A percentile compares a stretch with the other conserved stretches of the same genome.
Evolutionary conservation across 2,888 invertebrate genomes (phyloP).

Genomic region (Brenthis ino): DNA sequence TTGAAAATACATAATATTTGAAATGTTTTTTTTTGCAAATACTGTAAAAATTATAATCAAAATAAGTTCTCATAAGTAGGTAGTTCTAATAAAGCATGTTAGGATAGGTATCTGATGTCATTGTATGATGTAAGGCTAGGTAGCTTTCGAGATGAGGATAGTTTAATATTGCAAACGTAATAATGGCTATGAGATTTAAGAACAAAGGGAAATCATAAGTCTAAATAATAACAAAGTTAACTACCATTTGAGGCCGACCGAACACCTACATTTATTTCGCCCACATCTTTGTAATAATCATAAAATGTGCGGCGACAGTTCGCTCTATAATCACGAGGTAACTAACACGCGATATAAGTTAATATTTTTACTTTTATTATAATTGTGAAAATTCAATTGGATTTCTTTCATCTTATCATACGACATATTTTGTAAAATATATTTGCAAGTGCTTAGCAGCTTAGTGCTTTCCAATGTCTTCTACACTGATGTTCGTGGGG

Average conservation of each 20-base stretch:
- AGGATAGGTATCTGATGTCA: no score
- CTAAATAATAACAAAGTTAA: slow-evolving; percentile 46
- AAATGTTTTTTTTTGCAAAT: no score
- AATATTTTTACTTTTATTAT: slow-evolving; percentile 30
- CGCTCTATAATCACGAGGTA: slow-evolving; percentile 53
- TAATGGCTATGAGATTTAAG: slow-evolving; percentile 22
- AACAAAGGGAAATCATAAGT: slow-evolving; percentile 55
- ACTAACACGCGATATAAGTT: slow-evolving; percentile 56
- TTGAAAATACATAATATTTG: no score
- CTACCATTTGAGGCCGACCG: slow-evolving; percentile 47
- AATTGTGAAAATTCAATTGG: slow-evolving; percentile 3
- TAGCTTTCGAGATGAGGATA: no score
- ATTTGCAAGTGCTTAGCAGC: slow-evolving; percentile 10
- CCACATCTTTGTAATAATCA: slow-evolving; percentile 68
- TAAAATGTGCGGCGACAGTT: slow-evolving; percentile 59
- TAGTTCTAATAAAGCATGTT: no score
- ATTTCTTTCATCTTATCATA: no score
- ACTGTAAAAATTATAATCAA: no score
- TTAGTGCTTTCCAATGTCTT: slow-evolving; percentile 75
- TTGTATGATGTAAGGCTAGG: no score
- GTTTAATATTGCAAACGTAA: slow-evolving; percentile 11
- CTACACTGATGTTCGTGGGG: slow-evolving; percentile 83
- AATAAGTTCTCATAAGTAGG: no score
- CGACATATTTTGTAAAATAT: no score
- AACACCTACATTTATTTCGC: slow-evolving; percentile 63